A percentile compares a stretch with the other conserved stretches of the same genome.
Conservation (phyloP, 2,888 invertebrate genomes). For the Lycaena phlaeas region DNA sequence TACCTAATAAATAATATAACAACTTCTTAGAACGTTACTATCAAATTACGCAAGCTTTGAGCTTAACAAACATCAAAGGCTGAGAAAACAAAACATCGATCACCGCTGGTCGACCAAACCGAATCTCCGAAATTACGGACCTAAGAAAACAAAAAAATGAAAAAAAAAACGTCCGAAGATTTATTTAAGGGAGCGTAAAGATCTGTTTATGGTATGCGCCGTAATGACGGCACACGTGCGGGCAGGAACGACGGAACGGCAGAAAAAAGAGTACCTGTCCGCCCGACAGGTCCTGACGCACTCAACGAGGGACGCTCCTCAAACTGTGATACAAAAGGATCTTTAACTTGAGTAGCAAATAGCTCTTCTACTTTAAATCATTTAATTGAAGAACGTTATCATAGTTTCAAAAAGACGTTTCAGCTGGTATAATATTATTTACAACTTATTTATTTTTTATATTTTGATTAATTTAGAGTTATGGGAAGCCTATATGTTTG, state of each 20-base stretch:
- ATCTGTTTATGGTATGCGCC: slow-evolving; percentile 74
- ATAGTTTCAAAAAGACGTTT: too few relatives aligned
- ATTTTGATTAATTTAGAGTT: too few relatives aligned
- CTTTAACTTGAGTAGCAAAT: too few relatives aligned
- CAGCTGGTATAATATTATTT: too few relatives aligned
- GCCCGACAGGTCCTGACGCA: slow-evolving; percentile 68
- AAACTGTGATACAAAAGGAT: too few relatives aligned
- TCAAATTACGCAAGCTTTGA: slow-evolving; percentile 6
- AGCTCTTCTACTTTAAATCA: too few relatives aligned
- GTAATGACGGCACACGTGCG: slow-evolving; percentile 72
- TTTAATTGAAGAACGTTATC: too few relatives aligned
- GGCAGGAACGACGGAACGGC: slow-evolving; percentile 55
- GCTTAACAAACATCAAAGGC: slow-evolving; percentile 27
- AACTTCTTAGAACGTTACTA: too few relatives aligned
- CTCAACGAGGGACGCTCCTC: slow-evolving; percentile 38
- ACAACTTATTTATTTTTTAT: too few relatives aligned
- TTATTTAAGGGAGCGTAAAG: slow-evolving; percentile 74
- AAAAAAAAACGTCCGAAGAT: slow-evolving; percentile 45
- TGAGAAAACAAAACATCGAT: slow-evolving; percentile 67
- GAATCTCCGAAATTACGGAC: slow-evolving; percentile 56
- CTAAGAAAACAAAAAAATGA: slow-evolving; percentile 60
- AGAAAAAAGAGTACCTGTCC: slow-evolving; percentile 69
- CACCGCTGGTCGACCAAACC: slow-evolving; percentile 45
- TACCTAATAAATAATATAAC: too few relatives aligned
- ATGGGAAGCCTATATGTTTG: too few relatives aligned